Evolutionary conservation across 35 echinoderm and acorn worm genomes (phyloP).

Genomic region (Heliocidaris erythrogramma): DNA sequence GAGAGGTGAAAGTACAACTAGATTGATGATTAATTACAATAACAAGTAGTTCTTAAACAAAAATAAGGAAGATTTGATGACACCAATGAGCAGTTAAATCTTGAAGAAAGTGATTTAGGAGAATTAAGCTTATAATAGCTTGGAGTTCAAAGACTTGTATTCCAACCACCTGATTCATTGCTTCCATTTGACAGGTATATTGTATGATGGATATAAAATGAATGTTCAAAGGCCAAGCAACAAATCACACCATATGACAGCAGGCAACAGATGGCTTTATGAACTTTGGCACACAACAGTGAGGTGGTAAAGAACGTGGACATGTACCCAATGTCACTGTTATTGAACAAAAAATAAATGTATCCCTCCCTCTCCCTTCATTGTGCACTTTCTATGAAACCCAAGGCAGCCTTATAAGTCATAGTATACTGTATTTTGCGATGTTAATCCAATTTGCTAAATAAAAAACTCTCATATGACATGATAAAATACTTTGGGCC

Average conservation of each 20-base stretch:
- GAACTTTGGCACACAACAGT: not conserved
- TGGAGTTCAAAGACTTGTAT: not conserved
- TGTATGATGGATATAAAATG: not conserved
- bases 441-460: too few relatives aligned
- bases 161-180: not conserved
- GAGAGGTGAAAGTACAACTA: too few relatives aligned
- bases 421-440: too few relatives aligned
- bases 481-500: too few relatives aligned
- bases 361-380: too few relatives aligned
- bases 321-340: not conserved
- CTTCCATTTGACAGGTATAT: conserved; percentile 2
- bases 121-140: not conserved
- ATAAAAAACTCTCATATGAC: too few relatives aligned
- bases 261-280: conserved; percentile 9
- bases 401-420: too few relatives aligned
- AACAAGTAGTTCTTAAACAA: too few relatives aligned
- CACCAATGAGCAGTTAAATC: not conserved
- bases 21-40: too few relatives aligned
- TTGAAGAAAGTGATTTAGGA: not conserved
- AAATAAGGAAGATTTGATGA: not conserved
- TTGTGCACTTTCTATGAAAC: too few relatives aligned
- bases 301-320: not conserved
- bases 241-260: not conserved
- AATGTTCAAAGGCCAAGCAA: not conserved
- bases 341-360: too few relatives aligned